Percentiles rank a stretch among this genome's conserved stretches.
These are phyloP conservation scores for Apeira syringaria DNA, from an alignment of 2,888 invertebrate species.

Conservation along the genomic window DNA sequence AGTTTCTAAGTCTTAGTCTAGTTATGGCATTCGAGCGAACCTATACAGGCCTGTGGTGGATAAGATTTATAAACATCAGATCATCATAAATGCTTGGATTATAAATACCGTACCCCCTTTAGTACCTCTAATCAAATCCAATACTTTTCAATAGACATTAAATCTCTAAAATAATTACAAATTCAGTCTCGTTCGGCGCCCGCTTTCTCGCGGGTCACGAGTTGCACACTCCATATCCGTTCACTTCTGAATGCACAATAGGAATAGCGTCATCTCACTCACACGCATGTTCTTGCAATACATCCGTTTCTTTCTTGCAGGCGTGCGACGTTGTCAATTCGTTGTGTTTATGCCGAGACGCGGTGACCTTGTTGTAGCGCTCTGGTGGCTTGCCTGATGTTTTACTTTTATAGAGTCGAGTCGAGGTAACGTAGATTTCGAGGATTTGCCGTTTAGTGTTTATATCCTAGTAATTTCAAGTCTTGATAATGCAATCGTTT, in stretches of 20 bases:
- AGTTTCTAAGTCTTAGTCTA: no score
- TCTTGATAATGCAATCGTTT: background rate
- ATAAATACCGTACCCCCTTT: background rate
- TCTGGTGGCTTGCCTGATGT: slow-evolving; percentile 37
- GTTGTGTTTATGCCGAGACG: slow-evolving; percentile 42
- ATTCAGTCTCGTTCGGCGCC: slow-evolving; percentile 55
- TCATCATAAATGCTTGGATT: no score
- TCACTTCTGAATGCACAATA: slow-evolving; percentile 75
- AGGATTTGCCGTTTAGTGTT: background rate
- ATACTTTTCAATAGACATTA: slow-evolving; percentile 15
- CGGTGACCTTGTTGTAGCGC: slow-evolving; percentile 71
- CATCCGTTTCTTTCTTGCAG: slow-evolving; percentile 41
- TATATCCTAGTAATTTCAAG: slow-evolving; percentile 5
- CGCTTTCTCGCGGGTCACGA: slow-evolving; percentile 80
- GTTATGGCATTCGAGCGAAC: no score
- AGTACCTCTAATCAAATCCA: slow-evolving; percentile 21
- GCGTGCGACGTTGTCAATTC: slow-evolving; percentile 68
- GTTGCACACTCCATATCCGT: slow-evolving; percentile 71
- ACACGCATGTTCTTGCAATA: slow-evolving; percentile 18
- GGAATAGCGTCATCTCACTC: slow-evolving; percentile 57
- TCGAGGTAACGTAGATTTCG: background rate
- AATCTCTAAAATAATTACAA: slow-evolving; percentile 63
- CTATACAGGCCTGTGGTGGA: no score
- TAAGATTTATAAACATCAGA: no score
- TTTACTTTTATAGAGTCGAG: background rate